Percentiles rank a stretch among this genome's conserved stretches.
Conservation (phyloP, 2,113 vertebrate species). For the Notothenia coriiceps region DNA sequence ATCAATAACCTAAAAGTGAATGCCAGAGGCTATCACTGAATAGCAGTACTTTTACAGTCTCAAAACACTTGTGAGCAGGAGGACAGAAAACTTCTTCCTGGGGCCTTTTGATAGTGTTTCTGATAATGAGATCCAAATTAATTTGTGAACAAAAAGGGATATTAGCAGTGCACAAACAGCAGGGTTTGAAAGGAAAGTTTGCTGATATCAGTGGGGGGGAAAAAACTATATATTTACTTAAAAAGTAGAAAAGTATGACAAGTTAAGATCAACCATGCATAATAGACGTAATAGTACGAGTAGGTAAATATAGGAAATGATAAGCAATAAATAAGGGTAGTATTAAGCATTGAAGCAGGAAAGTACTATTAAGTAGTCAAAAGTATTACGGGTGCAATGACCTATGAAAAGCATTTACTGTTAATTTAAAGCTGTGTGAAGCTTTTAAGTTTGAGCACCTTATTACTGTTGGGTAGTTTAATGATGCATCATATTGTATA, state of each 20-base stretch:
- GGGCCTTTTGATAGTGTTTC: not conserved
- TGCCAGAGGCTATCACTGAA: not conserved
- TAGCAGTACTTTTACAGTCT: not conserved
- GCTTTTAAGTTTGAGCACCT: too few relatives aligned
- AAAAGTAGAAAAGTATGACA: too few relatives aligned
- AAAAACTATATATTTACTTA: too few relatives aligned
- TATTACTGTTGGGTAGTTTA: too few relatives aligned
- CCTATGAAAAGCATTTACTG: too few relatives aligned
- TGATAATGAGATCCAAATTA: not conserved
- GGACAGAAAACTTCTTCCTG: not conserved
- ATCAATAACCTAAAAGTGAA: constrained; percentile 7
- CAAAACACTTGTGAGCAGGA: constrained; percentile 2
- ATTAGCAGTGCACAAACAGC: not conserved
- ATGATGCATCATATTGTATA: too few relatives aligned
- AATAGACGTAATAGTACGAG: too few relatives aligned
- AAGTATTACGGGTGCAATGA: not conserved
- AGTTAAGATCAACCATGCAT: too few relatives aligned
- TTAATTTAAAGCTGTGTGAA: too few relatives aligned
- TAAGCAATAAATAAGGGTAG: not conserved
- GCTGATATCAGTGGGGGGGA: not conserved
- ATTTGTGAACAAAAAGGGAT: not conserved
- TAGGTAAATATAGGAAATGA: too few relatives aligned
- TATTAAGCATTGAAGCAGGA: too few relatives aligned
- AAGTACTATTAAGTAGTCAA: too few relatives aligned
- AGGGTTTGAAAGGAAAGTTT: not conserved